Evolutionary conservation across 2,113 vertebrate species (phyloP).

Genomic region (Amblyornis subalaris): DNA sequence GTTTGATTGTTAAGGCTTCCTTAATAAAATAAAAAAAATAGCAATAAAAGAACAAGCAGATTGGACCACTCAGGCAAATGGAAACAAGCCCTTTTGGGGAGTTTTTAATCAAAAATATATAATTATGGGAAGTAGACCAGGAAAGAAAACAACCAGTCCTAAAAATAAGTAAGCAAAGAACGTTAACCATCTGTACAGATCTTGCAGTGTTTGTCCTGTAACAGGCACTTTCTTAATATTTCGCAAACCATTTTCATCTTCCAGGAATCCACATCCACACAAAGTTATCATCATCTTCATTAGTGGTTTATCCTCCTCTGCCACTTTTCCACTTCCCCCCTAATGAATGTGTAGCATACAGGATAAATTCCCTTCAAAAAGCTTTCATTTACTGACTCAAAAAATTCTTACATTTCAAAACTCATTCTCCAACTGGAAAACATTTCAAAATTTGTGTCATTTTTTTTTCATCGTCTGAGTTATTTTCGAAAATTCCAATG

Average conservation of each 20-base stretch:
- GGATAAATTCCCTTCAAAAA: not conserved
- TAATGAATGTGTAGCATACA: not conserved
- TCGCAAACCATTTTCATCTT: not conserved
- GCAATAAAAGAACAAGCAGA: not conserved
- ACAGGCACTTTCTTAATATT: not conserved
- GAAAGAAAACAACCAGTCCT: not conserved
- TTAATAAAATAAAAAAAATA: not conserved
- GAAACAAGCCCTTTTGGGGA: not conserved
- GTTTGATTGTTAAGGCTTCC: not conserved
- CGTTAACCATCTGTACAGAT: not conserved
- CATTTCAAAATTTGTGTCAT: not conserved
- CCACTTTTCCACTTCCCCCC: not conserved
- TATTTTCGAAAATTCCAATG: not conserved
- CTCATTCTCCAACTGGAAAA: not conserved
- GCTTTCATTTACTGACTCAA: not conserved
- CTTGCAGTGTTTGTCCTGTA: not conserved
- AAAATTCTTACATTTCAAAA: not conserved
- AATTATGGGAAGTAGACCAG: not conserved
- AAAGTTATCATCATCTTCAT: not conserved
- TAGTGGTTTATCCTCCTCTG: not conserved
- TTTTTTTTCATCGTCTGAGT: not conserved
- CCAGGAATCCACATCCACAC: not conserved
- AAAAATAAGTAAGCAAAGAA: not conserved
- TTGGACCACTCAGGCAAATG: not conserved
- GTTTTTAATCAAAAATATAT: not conserved